These are phyloP conservation scores for Apoda limacodes DNA, from an alignment of 2,888 invertebrate genomes.

Conservation along the genomic window DNA sequence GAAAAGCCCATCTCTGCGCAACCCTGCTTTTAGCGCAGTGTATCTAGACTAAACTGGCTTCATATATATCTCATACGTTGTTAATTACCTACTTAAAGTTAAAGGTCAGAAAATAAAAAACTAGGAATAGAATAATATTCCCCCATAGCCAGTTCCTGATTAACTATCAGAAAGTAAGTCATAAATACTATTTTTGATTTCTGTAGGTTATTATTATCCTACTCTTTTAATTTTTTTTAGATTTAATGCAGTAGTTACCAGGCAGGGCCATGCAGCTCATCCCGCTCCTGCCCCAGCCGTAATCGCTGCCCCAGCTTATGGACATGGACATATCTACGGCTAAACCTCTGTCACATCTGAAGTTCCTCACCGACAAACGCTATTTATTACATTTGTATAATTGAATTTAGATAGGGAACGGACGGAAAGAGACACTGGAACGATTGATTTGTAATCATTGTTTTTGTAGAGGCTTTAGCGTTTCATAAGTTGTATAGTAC, in stretches of 20 bases:
- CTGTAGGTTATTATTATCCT: neutral
- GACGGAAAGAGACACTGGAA: conserved; percentile 45
- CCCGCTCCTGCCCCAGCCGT: conserved; percentile 45
- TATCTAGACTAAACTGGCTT: too few relatives aligned
- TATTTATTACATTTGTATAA: conserved; percentile 41
- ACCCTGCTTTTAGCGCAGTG: too few relatives aligned
- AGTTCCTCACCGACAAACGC: conserved; percentile 29
- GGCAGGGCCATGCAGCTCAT: conserved; percentile 67
- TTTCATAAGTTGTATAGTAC: conserved; percentile 57
- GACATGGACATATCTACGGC: conserved; percentile 45
- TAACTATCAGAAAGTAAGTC: too few relatives aligned
- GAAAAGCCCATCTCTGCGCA: too few relatives aligned
- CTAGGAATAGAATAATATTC: too few relatives aligned
- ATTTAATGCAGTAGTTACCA: conserved; percentile 71
- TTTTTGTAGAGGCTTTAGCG: conserved; percentile 33
- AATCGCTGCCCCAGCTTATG: conserved; percentile 41
- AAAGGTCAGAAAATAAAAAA: too few relatives aligned
- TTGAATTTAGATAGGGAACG: conserved; percentile 45
- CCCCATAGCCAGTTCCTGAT: too few relatives aligned
- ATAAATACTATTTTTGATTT: too few relatives aligned
- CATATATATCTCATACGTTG: too few relatives aligned
- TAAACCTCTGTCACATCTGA: conserved; percentile 26
- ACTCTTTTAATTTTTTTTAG: conserved; percentile 31
- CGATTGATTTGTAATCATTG: conserved; percentile 19
- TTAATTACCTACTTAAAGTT: too few relatives aligned